Base-by-base conservation (phyloP, 2,888 invertebrate genomes). In the Pachliopta kotzebuea region DNA sequence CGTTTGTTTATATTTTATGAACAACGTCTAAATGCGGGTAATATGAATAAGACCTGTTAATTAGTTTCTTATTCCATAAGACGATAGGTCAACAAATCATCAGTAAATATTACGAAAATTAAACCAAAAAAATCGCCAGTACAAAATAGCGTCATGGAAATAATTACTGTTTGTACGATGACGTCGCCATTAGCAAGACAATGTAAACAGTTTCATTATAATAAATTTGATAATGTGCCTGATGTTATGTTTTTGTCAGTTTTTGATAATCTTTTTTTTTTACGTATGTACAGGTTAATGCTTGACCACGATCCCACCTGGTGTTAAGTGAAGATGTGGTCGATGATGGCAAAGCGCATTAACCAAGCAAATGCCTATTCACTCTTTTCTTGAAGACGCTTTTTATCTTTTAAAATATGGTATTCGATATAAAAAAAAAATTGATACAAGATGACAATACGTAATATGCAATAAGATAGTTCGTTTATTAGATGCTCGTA, bases 401-500 rank as follows among this genome's bases (percentile, higher is more conserved):
- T n/a, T n/a, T 37, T 37, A 14, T 14, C 3, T 37, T 37, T 2
- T 11, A 37, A 11, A 37, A 37, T 2, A 0, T 14, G 14, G n/a
- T n/a, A n/a, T n/a, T n/a, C n/a, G n/a, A n/a, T 26, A 6, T 26
- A 26, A 37, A 37, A 11, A 37, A 2, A 37, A 14, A 37, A 4
- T 26, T 26, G 26, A 26, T 26, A 37, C 37, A 7, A 49, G 4
- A 49, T n/a, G 20, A 49, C 49, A n/a, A 6, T 20, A 49, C 7
- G n/a, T 49, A 49, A 20, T 49, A 49, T 37, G 14, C 37, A 49
- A n/a, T 49, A 49, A 7, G n/a, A n/a, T 9, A 49, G 49, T n/a
- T 62, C 58, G 62, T 56, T 29, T 45, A 6, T 23, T 49, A 67
- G 65, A 67, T 72, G 72, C 71, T 73, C 73, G 68, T 72, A 62